Evolutionary conservation across 2,888 invertebrate species (phyloP).

Genomic region (Eudemis profundana): DNA sequence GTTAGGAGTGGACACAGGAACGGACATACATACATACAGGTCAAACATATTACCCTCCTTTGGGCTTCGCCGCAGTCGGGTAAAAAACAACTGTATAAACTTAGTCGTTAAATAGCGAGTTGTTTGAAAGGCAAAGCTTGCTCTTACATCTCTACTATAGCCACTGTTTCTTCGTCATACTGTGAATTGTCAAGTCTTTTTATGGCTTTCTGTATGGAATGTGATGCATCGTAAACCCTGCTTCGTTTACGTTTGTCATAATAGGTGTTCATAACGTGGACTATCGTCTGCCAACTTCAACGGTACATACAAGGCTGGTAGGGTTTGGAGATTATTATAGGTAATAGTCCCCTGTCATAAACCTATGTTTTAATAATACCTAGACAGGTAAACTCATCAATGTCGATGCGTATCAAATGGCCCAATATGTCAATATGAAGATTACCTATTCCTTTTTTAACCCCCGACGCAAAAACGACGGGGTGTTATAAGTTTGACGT

Average conservation of each 20-base stretch:
- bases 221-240: conserved; percentile 74
- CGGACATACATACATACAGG: too few relatives aligned
- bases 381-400: too few relatives aligned
- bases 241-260: conserved; percentile 24
- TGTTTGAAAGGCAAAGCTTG: not conserved
- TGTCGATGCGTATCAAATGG: too few relatives aligned
- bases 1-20: too few relatives aligned
- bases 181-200: conserved; percentile 77
- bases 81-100: too few relatives aligned
- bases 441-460: too few relatives aligned
- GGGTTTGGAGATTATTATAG: not conserved
- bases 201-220: conserved; percentile 68
- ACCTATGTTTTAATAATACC: too few relatives aligned
- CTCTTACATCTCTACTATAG: conserved; percentile 48
- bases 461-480: too few relatives aligned
- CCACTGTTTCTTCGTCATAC: conserved; percentile 78
- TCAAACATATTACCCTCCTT: too few relatives aligned
- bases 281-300: not conserved
- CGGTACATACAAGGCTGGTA: not conserved
- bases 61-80: too few relatives aligned
- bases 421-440: too few relatives aligned
- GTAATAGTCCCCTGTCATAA: conserved; percentile 1
- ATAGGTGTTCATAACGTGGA: not conserved
- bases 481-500: too few relatives aligned
- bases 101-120: not conserved